Conservation (phyloP, 2,113 vertebrate genomes). For the Platichthys stellatus region DNA sequence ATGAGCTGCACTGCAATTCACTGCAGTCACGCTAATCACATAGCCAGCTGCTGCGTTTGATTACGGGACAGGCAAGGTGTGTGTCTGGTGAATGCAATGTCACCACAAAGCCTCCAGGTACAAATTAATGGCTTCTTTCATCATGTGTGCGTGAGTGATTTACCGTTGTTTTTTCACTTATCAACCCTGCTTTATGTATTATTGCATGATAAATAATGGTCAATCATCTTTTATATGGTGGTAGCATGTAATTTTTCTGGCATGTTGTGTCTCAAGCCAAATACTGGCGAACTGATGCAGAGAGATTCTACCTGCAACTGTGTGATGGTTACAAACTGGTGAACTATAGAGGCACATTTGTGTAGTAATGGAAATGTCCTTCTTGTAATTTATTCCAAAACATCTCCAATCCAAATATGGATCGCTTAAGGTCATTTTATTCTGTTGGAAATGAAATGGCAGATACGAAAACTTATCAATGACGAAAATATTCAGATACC, state of each 20-base stretch:
- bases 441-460: slow-evolving; percentile 27
- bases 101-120: slow-evolving; percentile 23
- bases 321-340: slow-evolving; percentile 8
- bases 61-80: slow-evolving; percentile 60
- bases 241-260: slow-evolving; percentile 1
- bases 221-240: slow-evolving; percentile 2
- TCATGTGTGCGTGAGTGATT: slow-evolving; percentile 11
- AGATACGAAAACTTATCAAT: background rate
- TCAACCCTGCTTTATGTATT: slow-evolving; percentile 4
- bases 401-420: slow-evolving; percentile 15
- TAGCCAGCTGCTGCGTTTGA: slow-evolving; percentile 68
- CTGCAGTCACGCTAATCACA: slow-evolving; percentile 68
- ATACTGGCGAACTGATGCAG: slow-evolving; percentile 4
- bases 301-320: background rate
- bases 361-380: slow-evolving; percentile 21
- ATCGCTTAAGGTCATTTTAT: slow-evolving; percentile 9
- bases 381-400: slow-evolving; percentile 1
- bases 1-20: slow-evolving; percentile 67
- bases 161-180: slow-evolving; percentile 2
- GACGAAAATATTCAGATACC: slow-evolving; percentile 27
- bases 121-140: slow-evolving; percentile 22
- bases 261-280: slow-evolving; percentile 20
- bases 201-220: slow-evolving; percentile 4
- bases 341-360: slow-evolving; percentile 10
- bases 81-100: slow-evolving; percentile 53